These are phyloP conservation scores for Drosophila lacertosa DNA, from an alignment of 1,140 invertebrate species.

Conservation along the genomic window DNA sequence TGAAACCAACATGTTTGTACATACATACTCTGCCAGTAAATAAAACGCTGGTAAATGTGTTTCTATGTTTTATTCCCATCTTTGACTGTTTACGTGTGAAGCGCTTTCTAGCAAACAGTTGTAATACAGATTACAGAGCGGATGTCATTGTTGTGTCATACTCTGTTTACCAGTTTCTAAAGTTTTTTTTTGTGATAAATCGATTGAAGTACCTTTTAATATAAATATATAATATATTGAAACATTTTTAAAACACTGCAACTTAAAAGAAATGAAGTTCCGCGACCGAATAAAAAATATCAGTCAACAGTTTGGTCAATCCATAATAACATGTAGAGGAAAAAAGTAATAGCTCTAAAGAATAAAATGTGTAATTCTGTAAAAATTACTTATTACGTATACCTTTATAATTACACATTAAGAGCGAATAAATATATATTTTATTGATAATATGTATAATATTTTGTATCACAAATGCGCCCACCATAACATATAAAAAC, in stretches of 20 bases:
- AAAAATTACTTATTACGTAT: no score
- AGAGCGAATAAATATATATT: no score
- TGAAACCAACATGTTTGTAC: constrained; percentile 1
- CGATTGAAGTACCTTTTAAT: background rate
- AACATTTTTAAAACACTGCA: background rate
- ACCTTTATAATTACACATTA: no score
- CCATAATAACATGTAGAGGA: constrained; percentile 25
- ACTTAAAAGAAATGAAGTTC: constrained; percentile 27
- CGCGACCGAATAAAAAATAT: constrained; percentile 23
- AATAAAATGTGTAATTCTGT: no score
- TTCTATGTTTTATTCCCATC: constrained; percentile 5
- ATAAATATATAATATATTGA: background rate
- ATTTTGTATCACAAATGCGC: no score
- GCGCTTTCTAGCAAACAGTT: constrained; percentile 22
- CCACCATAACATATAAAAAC: no score
- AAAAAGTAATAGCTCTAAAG: constrained; percentile 12
- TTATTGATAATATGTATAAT: no score
- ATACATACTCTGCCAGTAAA: background rate
- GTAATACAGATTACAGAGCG: constrained; percentile 5
- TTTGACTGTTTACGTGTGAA: constrained; percentile 16
- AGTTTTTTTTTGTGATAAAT: constrained; percentile 8
- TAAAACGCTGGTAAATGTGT: background rate
- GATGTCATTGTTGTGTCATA: background rate
- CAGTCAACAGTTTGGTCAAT: constrained; percentile 19
- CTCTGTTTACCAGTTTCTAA: background rate